Evolutionary conservation across 2,113 vertebrate genomes (phyloP), one percentile per base, ranked within the genome.

Genomic region (Tretioscincus oriximinensis): DNA sequence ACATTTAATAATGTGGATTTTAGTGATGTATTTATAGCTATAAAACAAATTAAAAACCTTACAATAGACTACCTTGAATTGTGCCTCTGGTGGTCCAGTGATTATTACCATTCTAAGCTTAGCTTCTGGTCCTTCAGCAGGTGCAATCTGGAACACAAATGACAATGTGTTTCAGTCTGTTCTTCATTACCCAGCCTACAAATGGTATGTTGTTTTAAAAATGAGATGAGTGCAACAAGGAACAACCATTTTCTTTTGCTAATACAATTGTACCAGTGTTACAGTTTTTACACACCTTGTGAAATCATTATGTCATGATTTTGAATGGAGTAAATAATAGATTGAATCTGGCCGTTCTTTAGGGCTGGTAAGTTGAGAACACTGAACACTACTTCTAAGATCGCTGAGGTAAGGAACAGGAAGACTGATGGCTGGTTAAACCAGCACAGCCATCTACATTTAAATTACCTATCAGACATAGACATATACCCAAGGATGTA

Each of bases 71-170:
- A 99, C 98, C 97, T 99, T 99, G 91, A 99, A 99, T 90, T 99
- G 98, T 94, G 98, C 98, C 93, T 99, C 98, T 78, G 98, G 98
- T 3, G 98, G 98, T 88, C 98, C 98, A 28, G 96, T 95, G 65
- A 99, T 98, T 86, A 98, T 98, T 91, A 99, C 98, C 96, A 97
- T 98, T 90, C 98, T 96, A 90, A 97, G 95, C 90, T 99, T 99
- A 87, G 96, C 94, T 85, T 99, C 98, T 90, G 97, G 95, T 65
- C 96, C 97, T 92, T 99, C 98, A 69, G 97, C 97, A 84, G 98
- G 98, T 58, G 98, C 97, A 54, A 99, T 99, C 98, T 99, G 85
- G 66, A 95, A 94, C 28, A 88, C 76, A 91, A 91, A 89, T 84
- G 76, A 87, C 82, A 89, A 84, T 11, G 18, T 54, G 0, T 51